Percentiles rank a stretch among this genome's conserved stretches.
Evolutionary conservation across 2,113 vertebrate genomes (phyloP).

Genomic region (Corvus hawaiiensis): DNA sequence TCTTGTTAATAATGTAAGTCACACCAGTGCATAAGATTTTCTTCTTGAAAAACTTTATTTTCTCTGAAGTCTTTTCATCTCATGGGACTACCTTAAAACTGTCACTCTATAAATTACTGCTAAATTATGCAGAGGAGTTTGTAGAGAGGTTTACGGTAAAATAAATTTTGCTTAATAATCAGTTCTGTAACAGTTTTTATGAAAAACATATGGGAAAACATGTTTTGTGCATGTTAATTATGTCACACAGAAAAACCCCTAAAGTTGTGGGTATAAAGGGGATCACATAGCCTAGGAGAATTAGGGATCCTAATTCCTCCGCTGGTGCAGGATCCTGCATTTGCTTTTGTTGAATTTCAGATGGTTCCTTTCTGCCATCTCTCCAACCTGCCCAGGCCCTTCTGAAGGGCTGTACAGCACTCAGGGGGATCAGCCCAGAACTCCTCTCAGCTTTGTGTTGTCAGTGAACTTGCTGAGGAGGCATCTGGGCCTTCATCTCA

Average conservation of each 20-base stretch:
- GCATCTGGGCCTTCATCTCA: too few relatives aligned
- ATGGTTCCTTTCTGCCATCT: neutral
- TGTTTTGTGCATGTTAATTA: neutral
- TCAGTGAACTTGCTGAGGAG: too few relatives aligned
- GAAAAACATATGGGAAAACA: neutral
- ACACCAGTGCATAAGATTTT: neutral
- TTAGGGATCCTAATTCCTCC: neutral
- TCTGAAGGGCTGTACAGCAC: neutral
- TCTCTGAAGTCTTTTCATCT: neutral
- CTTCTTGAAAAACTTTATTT: neutral
- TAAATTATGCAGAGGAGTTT: neutral
- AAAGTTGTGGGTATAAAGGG: neutral
- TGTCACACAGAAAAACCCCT: neutral
- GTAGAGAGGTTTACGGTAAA: neutral
- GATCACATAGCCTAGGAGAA: neutral
- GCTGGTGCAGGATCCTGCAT: neutral
- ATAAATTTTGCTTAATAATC: neutral
- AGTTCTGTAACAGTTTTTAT: neutral
- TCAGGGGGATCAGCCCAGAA: neutral
- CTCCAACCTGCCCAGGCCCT: neutral
- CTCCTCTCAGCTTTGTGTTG: neutral
- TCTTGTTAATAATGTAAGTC: conserved; percentile 13
- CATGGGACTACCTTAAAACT: neutral
- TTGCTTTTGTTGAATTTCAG: neutral
- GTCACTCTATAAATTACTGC: neutral